These are phyloP conservation scores for Enteromius argenteus DNA, from an alignment of 2,797 vertebrate species.

Conservation along the genomic window DNA sequence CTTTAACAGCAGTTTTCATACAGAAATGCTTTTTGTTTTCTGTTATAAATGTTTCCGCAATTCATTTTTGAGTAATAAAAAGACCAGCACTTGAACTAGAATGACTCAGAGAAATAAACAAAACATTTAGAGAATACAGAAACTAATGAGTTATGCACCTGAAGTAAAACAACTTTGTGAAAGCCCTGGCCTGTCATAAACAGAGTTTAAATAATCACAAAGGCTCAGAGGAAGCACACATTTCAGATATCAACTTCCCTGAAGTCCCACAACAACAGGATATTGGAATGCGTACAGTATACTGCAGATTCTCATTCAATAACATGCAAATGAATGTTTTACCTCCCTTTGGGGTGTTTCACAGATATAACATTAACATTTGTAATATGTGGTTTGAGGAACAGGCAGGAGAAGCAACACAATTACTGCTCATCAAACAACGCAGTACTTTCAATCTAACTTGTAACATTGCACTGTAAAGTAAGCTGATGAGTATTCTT, in stretches of 20 bases:
- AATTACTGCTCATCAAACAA: slow-evolving; percentile 1
- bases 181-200: slow-evolving; percentile 5
- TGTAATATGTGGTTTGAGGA: neutral
- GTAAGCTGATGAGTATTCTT: neutral
- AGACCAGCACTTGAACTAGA: neutral
- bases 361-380: neutral
- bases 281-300: neutral
- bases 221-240: neutral
- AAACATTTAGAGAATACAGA: neutral
- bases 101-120: neutral
- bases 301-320: neutral
- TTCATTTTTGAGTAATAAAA: neutral
- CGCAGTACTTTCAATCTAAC: neutral
- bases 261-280: neutral
- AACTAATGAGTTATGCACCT: neutral
- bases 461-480: neutral
- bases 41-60: neutral
- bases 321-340: slow-evolving; percentile 20
- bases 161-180: neutral
- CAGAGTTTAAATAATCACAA: neutral
- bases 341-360: neutral
- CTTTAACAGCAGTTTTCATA: neutral
- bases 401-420: neutral
- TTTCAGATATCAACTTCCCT: neutral
- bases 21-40: neutral